A percentile compares a stretch with the other conserved stretches of the same genome.
These are phyloP conservation scores for Drosophila auraria DNA, from an alignment of 1,140 invertebrate species.

Conservation along the genomic window DNA sequence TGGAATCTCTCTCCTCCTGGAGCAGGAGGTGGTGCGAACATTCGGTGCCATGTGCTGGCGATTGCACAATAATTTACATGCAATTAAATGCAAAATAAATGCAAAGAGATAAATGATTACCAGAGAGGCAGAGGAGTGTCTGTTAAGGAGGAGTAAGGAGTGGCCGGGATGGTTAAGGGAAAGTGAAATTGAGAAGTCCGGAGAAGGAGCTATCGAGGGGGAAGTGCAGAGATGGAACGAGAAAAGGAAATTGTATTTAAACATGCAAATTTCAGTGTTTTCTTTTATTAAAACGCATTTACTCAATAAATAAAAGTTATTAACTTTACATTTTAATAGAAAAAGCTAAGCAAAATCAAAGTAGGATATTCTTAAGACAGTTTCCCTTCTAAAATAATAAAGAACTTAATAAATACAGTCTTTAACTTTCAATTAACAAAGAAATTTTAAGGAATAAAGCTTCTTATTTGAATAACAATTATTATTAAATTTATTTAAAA, in stretches of 20 bases:
- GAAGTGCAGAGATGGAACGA: neutral
- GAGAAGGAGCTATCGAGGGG: neutral
- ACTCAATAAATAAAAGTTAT: no score
- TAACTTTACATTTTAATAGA: no score
- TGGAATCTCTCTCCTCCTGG: neutral
- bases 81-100: conserved; percentile 72
- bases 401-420: neutral
- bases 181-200: conserved; percentile 1
- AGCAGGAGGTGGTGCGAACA: conserved; percentile 14
- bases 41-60: conserved; percentile 31
- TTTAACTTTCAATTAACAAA: neutral
- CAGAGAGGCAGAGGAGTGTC: neutral
- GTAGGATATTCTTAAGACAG: no score
- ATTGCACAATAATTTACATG: conserved; percentile 74
- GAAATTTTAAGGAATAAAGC: rapidly evolving
- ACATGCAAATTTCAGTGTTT: neutral
- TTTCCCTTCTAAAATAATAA: no score
- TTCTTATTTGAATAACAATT: no score
- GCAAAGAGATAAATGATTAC: conserved; percentile 50
- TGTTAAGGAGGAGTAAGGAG: neutral
- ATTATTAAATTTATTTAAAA: neutral
- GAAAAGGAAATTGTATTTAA: neutral
- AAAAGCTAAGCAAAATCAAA: no score
- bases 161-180: neutral
- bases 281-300: no score